Conservation (phyloP, 2,797 vertebrate species). For the Falco novaeseelandiae region DNA sequence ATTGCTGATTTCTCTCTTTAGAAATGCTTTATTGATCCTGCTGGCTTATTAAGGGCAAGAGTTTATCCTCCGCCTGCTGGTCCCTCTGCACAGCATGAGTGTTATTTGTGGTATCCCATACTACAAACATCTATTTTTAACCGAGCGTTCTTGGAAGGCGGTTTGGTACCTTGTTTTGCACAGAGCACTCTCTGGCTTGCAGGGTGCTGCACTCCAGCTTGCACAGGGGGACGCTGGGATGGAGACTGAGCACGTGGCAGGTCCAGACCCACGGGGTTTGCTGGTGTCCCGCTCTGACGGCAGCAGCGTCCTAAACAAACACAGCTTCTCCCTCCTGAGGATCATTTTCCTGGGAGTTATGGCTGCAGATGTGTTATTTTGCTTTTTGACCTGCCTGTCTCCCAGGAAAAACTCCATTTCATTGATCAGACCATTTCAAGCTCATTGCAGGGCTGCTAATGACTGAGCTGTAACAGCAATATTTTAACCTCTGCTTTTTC, state of each 20-base stretch:
- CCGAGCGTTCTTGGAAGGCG: background rate
- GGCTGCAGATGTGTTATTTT: background rate
- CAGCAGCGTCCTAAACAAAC: background rate
- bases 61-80: background rate
- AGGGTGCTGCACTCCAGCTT: background rate
- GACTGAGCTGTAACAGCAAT: background rate
- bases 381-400: background rate
- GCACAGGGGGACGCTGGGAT: background rate
- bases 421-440: background rate
- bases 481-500: slow-evolving; percentile 31
- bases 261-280: background rate
- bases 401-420: background rate
- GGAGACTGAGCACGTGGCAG: background rate
- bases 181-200: background rate
- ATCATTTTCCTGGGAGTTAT: background rate
- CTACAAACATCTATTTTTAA: slow-evolving; percentile 51
- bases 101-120: slow-evolving; percentile 11
- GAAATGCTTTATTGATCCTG: slow-evolving; percentile 4
- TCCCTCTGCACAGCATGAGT: background rate
- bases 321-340: background rate
- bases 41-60: slow-evolving; percentile 32
- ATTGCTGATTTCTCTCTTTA: background rate
- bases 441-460: slow-evolving; percentile 6
- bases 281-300: background rate
- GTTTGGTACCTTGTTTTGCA: background rate